Evolutionary conservation across 2,113 vertebrate genomes (phyloP).

Genomic region (Chaetodon trifascialis): DNA sequence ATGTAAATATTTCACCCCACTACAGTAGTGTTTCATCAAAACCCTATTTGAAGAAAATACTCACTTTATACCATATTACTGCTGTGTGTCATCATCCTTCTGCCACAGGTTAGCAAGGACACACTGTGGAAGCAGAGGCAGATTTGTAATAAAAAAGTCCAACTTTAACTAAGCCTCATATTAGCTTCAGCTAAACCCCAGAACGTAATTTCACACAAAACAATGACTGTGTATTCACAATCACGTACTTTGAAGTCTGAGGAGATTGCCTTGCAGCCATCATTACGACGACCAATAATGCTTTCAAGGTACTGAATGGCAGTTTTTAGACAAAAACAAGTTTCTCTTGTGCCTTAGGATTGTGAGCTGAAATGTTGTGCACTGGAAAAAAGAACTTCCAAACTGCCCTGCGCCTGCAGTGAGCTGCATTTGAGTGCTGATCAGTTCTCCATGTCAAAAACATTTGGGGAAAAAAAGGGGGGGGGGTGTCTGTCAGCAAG

Average conservation of each 20-base stretch:
- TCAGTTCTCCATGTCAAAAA: conserved; percentile 57
- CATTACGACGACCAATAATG: neutral
- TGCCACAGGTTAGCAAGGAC: neutral
- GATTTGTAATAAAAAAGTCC: neutral
- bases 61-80: too few relatives aligned
- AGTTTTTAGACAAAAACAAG: too few relatives aligned
- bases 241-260: too few relatives aligned
- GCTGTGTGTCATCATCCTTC: neutral
- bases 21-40: neutral
- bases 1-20: neutral
- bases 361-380: too few relatives aligned
- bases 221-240: neutral
- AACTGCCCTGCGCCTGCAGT: neutral
- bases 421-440: conserved; percentile 16
- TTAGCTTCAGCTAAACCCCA: neutral
- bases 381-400: neutral
- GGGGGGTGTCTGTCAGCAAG: neutral
- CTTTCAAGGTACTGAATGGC: neutral
- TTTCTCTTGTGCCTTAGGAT: too few relatives aligned
- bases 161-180: neutral
- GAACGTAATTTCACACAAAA: neutral
- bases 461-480: conserved; percentile 24
- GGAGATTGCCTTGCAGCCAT: neutral
- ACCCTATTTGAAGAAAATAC: neutral
- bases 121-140: neutral